Evolutionary conservation across 2,888 invertebrate species (phyloP).

Genomic region (Scaptomyza polygonia): DNA sequence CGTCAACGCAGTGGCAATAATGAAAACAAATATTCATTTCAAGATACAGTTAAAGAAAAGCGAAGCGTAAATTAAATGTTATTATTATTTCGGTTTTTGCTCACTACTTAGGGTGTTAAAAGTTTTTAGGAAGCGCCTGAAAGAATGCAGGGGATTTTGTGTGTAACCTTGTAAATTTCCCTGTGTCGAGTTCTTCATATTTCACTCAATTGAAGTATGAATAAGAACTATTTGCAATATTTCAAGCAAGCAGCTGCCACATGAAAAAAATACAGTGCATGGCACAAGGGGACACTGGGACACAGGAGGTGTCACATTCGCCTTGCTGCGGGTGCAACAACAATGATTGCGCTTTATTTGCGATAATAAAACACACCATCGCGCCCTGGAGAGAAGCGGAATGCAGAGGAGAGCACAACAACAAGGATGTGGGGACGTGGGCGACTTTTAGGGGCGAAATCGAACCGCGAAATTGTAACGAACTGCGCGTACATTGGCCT

Average conservation of each 20-base stretch:
- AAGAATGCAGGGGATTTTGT: conserved; percentile 20
- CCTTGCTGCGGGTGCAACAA: conserved; percentile 68
- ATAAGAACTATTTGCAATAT: conserved; percentile 78
- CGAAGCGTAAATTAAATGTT: conserved; percentile 48
- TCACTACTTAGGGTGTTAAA: background rate
- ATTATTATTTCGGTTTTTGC: conserved; percentile 2
- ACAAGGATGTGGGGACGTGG: conserved; percentile 40
- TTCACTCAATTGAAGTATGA: conserved; percentile 71
- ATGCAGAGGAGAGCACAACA: conserved; percentile 9
- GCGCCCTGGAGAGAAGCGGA: conserved; percentile 39
- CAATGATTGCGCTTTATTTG: conserved; percentile 82
- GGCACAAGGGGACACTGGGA: conserved; percentile 8
- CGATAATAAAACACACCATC: conserved; percentile 81
- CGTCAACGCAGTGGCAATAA: conserved; percentile 42
- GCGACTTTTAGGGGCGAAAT: conserved; percentile 52
- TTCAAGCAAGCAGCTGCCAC: conserved; percentile 65
- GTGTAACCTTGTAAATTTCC: conserved; percentile 9
- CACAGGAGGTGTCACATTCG: conserved; percentile 16
- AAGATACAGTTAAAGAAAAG: conserved; percentile 25
- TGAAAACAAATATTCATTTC: conserved; percentile 63
- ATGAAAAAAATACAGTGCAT: conserved; percentile 58
- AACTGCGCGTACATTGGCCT: conserved; percentile 77
- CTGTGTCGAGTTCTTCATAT: conserved; percentile 50
- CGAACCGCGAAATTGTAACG: conserved; percentile 77
- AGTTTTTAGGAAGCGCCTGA: conserved; percentile 5